Evolutionary conservation across 2,113 vertebrate genomes (phyloP), one percentile per base, ranked within the genome.

Genomic region (Lampris megalopsis): DNA sequence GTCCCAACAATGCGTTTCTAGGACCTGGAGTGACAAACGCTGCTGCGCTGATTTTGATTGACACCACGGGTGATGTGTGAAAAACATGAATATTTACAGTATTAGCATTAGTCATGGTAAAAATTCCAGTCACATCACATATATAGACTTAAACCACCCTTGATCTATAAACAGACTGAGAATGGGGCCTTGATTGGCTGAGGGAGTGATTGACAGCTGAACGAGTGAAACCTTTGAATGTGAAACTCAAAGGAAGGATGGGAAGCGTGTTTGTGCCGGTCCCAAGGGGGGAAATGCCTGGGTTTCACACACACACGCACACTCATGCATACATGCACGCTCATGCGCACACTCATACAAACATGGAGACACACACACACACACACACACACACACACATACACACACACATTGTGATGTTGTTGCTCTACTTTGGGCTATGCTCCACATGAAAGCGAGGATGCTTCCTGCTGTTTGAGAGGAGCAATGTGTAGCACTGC

Each of bases 141-240:
- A 88, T 91, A 87, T 91, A 91, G 80, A 72, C 92, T 92, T 92
- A 91, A 93, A 91, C 90, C 84, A 77, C 54, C 88, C 90, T 93
- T 93, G 92, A 93, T 93, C 92, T 93, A 93, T 93, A 93, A 93
- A 93, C 92, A 93, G 92, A 92, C 90, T 92, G 85, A 77, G 88
- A 86, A 93, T 80, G 89, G 77, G 64, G 60, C 70, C 89, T 90
- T 92, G 92, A 93, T 93, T 93, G 92, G 92, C 90, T 93, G 92
- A 86, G 86, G 75, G 88, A 64, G 87, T 93, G 92, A 93, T 63
- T 93, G 92, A 91, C 92, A 93, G 91, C 73, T 92, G 92, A 91
- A 91, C 90, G 91, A 92, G 89, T 88, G 86, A 89, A 93, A 92
- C 90, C 92, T 93, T 93, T 93, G 92, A 93, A 92, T 92, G 92